Evolutionary conservation across 2,888 invertebrate species (phyloP).

Genomic region (Crocallis elinguaria): DNA sequence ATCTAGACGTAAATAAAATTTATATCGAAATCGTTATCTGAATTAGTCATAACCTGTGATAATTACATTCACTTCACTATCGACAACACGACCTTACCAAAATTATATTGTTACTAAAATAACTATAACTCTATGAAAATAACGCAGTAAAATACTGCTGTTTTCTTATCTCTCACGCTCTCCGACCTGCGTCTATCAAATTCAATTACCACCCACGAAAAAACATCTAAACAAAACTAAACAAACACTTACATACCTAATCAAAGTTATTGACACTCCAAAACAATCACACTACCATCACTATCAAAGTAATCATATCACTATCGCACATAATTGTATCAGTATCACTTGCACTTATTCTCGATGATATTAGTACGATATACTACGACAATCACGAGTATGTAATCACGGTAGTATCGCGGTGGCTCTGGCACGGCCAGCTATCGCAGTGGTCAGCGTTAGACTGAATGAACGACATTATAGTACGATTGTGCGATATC

Average conservation of each 20-base stretch:
- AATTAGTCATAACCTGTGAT: background rate
- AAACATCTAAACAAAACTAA: too few species aligned
- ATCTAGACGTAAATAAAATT: background rate
- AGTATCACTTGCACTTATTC: slow-evolving; percentile 20
- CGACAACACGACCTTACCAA: too few species aligned
- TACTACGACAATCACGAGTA: background rate
- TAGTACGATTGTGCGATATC: slow-evolving; percentile 11
- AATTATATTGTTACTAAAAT: too few species aligned
- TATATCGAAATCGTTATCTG: background rate
- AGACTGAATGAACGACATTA: slow-evolving; percentile 38
- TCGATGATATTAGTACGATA: background rate
- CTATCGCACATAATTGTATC: slow-evolving; percentile 14
- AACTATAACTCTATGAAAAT: too few species aligned
- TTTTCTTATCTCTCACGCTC: too few species aligned
- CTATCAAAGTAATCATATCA: slow-evolving; percentile 3
- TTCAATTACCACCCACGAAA: too few species aligned
- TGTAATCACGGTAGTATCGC: background rate
- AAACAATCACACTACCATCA: slow-evolving; percentile 5
- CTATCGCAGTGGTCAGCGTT: slow-evolving; percentile 33
- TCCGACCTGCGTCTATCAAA: too few species aligned
- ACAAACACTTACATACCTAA: too few species aligned
- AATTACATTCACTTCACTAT: background rate
- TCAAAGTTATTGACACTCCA: background rate
- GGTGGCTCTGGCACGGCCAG: slow-evolving; percentile 30
- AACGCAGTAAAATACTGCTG: too few species aligned